These are phyloP conservation scores for Drosophila putrida DNA, from an alignment of 2,888 invertebrate genomes.

Conservation along the genomic window DNA sequence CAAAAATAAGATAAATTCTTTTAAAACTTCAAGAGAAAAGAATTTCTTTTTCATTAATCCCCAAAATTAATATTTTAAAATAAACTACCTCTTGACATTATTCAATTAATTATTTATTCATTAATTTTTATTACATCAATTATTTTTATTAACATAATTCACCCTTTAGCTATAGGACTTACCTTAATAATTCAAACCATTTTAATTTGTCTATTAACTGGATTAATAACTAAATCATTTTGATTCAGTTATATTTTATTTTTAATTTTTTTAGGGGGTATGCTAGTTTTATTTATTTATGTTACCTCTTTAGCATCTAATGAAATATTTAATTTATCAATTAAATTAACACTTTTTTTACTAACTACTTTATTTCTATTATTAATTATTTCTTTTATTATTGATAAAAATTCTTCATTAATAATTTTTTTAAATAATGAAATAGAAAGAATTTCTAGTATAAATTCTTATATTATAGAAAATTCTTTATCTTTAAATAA, in stretches of 20 bases:
- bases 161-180: slow-evolving; percentile 87
- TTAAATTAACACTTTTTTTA: slow-evolving; percentile 79
- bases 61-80: slow-evolving; percentile 90
- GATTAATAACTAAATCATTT: slow-evolving; percentile 86
- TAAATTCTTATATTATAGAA: slow-evolving; percentile 65
- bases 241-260: slow-evolving; percentile 89
- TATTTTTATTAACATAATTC: slow-evolving; percentile 85
- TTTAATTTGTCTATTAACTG: slow-evolving; percentile 86
- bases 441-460: slow-evolving; percentile 78
- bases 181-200: slow-evolving; percentile 87
- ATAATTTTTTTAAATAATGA: slow-evolving; percentile 85
- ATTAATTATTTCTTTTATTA: slow-evolving; percentile 66
- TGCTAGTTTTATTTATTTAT: slow-evolving; percentile 89
- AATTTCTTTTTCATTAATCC: slow-evolving; percentile 87
- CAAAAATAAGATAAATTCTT: slow-evolving; percentile 87
- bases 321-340: slow-evolving; percentile 86
- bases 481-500: slow-evolving; percentile 86
- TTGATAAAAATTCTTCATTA: slow-evolving; percentile 74
- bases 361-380: slow-evolving; percentile 65
- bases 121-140: slow-evolving; percentile 42
- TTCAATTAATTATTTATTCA: slow-evolving; percentile 72
- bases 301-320: slow-evolving; percentile 88
- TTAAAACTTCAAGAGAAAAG: slow-evolving; percentile 88
- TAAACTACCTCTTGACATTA: slow-evolving; percentile 88
- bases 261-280: slow-evolving; percentile 88